Evolutionary conservation across 2,888 invertebrate species (phyloP).

Genomic region (Spodoptera littoralis): DNA sequence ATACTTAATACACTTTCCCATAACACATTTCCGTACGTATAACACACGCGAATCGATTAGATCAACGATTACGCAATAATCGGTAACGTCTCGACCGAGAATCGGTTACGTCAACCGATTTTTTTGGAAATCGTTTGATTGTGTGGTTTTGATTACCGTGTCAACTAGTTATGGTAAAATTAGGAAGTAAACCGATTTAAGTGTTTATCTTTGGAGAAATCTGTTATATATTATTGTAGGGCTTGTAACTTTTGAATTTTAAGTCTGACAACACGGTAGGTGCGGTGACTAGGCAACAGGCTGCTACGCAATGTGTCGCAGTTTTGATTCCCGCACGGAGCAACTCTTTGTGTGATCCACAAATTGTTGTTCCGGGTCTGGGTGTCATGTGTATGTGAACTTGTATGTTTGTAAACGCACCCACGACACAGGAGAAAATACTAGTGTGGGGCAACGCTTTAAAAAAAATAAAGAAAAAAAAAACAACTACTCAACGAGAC

Average conservation of each 20-base stretch:
- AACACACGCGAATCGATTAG: constrained; percentile 58
- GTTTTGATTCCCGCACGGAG: no score
- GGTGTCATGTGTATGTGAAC: no score
- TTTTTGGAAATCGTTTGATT: constrained; percentile 27
- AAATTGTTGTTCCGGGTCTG: no score
- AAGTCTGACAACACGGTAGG: no score
- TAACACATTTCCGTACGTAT: constrained; percentile 50
- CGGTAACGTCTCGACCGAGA: constrained; percentile 38
- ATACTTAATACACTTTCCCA: constrained; percentile 29
- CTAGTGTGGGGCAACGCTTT: no score
- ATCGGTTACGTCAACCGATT: constrained; percentile 58
- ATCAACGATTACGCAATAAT: constrained; percentile 46
- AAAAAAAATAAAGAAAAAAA: no score
- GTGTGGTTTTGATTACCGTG: constrained; percentile 18
- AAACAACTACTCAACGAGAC: neutral
- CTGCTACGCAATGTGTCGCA: no score
- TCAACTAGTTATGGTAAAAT: constrained; percentile 12
- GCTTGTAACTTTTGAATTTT: no score
- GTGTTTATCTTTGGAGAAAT: neutral
- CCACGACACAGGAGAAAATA: no score
- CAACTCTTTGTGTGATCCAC: no score
- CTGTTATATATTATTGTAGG: neutral
- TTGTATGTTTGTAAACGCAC: no score
- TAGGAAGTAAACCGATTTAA: neutral
- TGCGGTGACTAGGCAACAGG: no score